phyloP scores from a whole-genome alignment of 2,888 invertebrate species.

The Adelphocoris suturalis region DNA sequence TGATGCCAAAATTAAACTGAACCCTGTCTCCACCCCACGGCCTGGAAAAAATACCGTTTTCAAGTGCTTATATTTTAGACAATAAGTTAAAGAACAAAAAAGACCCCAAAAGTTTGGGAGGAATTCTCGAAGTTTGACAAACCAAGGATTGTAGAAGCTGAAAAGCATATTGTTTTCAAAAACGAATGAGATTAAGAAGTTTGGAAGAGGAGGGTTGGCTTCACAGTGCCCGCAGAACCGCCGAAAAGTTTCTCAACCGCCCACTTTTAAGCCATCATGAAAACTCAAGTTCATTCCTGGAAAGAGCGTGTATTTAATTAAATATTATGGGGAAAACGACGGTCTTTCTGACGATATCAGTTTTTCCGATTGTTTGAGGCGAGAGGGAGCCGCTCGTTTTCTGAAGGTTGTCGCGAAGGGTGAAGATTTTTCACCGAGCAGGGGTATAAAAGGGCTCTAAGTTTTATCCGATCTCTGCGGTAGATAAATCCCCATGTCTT shows the following conservation, averaged over 20 bases:
- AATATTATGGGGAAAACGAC: neutral
- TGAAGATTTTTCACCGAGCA: neutral
- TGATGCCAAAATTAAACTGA: no score
- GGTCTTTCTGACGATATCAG: constrained; percentile 23
- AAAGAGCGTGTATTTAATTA: constrained; percentile 58
- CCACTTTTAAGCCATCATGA: constrained; percentile 9
- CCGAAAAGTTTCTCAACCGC: constrained; percentile 52
- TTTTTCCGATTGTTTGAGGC: constrained; percentile 31
- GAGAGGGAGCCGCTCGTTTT: neutral
- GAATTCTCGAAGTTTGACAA: neutral
- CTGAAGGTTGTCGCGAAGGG: neutral
- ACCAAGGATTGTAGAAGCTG: neutral
- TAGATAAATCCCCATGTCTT: constrained; percentile 30
- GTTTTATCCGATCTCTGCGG: constrained; percentile 17
- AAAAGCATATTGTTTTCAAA: constrained; percentile 58
- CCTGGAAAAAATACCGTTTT: no score
- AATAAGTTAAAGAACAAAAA: neutral
- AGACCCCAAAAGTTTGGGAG: neutral
- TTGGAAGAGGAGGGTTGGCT: neutral
- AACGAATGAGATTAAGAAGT: constrained; percentile 67
- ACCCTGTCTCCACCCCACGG: no score
- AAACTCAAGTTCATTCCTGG: constrained; percentile 41
- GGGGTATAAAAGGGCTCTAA: constrained; percentile 10
- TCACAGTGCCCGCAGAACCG: constrained; percentile 50
- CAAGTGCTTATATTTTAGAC: no score